Conservation (phyloP, 2,113 vertebrate genomes). For the Cheilinus undulatus region DNA sequence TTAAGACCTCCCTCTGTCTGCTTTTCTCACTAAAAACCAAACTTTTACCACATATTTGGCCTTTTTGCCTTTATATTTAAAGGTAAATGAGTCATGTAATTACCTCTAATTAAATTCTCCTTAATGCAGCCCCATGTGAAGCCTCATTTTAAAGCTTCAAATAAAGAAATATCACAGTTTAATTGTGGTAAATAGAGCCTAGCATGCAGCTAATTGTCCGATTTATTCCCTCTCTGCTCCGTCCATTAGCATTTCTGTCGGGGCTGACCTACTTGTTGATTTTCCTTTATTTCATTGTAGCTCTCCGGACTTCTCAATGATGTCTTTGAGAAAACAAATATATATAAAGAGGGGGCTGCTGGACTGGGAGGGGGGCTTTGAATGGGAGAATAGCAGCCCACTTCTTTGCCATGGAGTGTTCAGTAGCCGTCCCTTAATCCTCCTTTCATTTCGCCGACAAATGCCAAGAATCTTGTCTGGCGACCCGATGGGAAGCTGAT, state of each 20-base stretch:
- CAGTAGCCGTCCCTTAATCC: constrained; percentile 93
- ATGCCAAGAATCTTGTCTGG: constrained; percentile 94
- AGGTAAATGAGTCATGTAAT: background rate
- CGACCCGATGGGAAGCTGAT: constrained; percentile 93
- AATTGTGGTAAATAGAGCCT: background rate
- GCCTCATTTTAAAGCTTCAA: background rate
- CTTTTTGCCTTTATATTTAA: too few relatives aligned
- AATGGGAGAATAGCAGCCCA: constrained; percentile 85
- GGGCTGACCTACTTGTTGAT: constrained; percentile 74
- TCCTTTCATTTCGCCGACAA: constrained; percentile 96
- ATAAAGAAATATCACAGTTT: background rate
- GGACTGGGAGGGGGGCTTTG: constrained; percentile 63
- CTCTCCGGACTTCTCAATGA: constrained; percentile 64
- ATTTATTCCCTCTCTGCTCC: background rate
- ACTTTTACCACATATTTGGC: too few relatives aligned
- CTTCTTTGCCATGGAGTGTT: constrained; percentile 91
- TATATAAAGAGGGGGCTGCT: constrained; percentile 73
- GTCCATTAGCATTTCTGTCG: constrained; percentile 23
- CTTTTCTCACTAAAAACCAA: too few relatives aligned
- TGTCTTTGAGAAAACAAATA: constrained; percentile 82
- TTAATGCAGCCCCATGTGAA: background rate
- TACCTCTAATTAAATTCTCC: background rate
- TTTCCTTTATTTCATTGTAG: constrained; percentile 59
- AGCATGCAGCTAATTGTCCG: background rate
- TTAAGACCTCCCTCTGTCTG: too few relatives aligned